Conservation (phyloP, 2,113 vertebrate genomes). For the Tragelaphus strepsiceros region DNA sequence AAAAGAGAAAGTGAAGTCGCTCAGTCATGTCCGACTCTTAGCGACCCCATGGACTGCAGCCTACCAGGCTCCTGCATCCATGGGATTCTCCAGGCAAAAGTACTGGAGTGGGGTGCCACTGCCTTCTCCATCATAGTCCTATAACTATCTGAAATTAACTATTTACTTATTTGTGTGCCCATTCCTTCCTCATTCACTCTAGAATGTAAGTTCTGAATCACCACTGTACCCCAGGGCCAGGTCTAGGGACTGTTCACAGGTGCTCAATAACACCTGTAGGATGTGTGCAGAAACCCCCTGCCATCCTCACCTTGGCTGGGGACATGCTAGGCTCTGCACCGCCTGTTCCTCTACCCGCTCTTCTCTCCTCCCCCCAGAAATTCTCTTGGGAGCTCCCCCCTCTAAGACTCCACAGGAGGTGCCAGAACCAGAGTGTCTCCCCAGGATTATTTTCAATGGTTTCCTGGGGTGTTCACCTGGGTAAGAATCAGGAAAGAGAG, state of each 20-base stretch:
- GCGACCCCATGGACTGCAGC: no score
- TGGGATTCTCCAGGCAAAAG: no score
- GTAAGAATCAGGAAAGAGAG: slow-evolving; percentile 72
- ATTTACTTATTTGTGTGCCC: not conserved
- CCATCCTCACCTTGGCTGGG: not conserved
- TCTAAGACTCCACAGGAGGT: slow-evolving; percentile 21
- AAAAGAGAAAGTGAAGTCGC: no score
- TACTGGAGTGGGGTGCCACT: no score
- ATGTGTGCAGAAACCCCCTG: not conserved
- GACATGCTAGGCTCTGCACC: not conserved
- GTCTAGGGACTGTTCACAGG: not conserved
- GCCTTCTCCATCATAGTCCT: not conserved
- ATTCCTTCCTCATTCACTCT: not conserved
- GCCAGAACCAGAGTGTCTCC: slow-evolving; percentile 62
- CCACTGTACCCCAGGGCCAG: not conserved
- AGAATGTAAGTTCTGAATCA: not conserved
- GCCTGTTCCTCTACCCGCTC: fast-evolving
- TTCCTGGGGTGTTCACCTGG: slow-evolving; percentile 73
- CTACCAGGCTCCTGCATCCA: no score
- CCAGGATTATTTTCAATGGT: slow-evolving; percentile 75
- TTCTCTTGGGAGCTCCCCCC: not conserved
- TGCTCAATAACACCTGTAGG: not conserved
- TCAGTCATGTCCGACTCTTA: no score
- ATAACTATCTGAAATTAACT: not conserved
- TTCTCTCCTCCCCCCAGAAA: not conserved